Base-by-base conservation (phyloP, 1,140 invertebrate genomes). In the Aradophagus sp. region DNA sequence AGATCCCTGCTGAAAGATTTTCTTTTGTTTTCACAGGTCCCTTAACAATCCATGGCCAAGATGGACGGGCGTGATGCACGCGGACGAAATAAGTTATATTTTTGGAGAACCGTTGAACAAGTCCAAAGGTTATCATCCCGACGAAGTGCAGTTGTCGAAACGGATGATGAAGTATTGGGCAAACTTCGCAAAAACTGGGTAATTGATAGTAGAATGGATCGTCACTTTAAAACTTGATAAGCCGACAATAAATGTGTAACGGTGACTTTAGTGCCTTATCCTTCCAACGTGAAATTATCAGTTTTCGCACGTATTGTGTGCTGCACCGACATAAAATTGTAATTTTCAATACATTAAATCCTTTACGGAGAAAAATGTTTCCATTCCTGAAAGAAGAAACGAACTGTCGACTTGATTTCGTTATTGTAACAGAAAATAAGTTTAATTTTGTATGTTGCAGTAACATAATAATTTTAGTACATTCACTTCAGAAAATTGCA, bases 1-100 rank as follows among this genome's bases (percentile, higher is more conserved):
- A 23, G 20, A 4, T 23, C 20, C 4, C 4, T 5, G 4, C 8
- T 5, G 26, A 48, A 35, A 3, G 5, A 29, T 38, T 45, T 41
- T 6, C 14, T 10, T 65, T 13, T 52, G 31, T 7, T 47, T 47
- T 47, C 42, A 1, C 61, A 85, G 84, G 68, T 95, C 93, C 13
- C 86, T 89, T 66, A 88, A 90, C 48, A 95, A 94, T 80, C 93
- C 92, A 0, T 99, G 97, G 97, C 97, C 96, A 0, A 90, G 90
- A 38, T 99, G 97, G 97, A 96, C 96, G 61, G 97, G 97, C 5
- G 95, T 96, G 0, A 92, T 98, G 89, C 97, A 99, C 82, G 97
- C 91, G 0, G 96, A 98, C 83, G 97, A 99, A 84, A 97, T 99
- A 62, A 94, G 90, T 77, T 99, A 96, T 83, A 89, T 97, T 12